A percentile compares a stretch with the other conserved stretches of the same genome.
Conservation (phyloP, 1,140 invertebrate species). For the Dendrolimus punctatus region DNA sequence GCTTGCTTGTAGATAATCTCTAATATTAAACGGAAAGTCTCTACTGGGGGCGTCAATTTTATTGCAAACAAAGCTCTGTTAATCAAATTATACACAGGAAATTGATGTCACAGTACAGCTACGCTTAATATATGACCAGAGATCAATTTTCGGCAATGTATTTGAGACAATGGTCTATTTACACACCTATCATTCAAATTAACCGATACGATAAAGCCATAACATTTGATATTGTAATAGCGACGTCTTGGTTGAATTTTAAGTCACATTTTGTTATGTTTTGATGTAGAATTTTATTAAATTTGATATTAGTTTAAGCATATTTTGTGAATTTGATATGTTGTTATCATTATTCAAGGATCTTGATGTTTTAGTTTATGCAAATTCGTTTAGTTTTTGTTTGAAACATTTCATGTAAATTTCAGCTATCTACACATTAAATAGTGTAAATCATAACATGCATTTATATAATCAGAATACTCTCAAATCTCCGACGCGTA, state of each 20-base stretch:
- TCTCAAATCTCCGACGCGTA: constrained; percentile 4
- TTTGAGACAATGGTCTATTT: constrained; percentile 26
- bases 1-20: constrained; percentile 11
- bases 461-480: too few species aligned
- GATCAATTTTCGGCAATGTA: constrained; percentile 33
- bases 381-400: too few species aligned
- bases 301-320: too few species aligned
- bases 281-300: too few species aligned
- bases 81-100: constrained; percentile 23
- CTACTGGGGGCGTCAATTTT: constrained; percentile 13
- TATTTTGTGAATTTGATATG: too few species aligned
- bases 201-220: neutral
- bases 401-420: too few species aligned
- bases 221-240: neutral
- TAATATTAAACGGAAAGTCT: constrained; percentile 11
- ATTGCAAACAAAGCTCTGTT: constrained; percentile 18
- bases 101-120: constrained; percentile 29
- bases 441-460: too few species aligned
- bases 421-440: too few species aligned
- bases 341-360: too few species aligned
- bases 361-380: too few species aligned
- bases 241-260: neutral
- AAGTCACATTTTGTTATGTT: too few species aligned
- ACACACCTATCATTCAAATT: constrained; percentile 4
- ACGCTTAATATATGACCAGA: constrained; percentile 8